A percentile compares a stretch with the other conserved stretches of the same genome.
Conservation (phyloP, 2,797 vertebrate species). For the Cygnus olor region DNA sequence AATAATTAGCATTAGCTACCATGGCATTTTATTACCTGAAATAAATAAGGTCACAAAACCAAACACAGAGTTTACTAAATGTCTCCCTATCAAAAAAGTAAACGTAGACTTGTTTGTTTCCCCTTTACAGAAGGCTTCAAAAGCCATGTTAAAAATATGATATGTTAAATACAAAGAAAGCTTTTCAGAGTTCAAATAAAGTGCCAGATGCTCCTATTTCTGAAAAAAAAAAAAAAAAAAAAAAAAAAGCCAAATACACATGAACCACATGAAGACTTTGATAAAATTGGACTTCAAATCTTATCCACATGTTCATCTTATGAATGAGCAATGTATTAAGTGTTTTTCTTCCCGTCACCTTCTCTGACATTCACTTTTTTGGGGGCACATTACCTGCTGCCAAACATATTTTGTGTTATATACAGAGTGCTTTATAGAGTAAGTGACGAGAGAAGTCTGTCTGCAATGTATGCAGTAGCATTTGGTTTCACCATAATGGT, state of each 20-base stretch:
- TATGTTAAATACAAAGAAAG: background rate
- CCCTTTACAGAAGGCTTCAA: background rate
- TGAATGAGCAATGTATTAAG: background rate
- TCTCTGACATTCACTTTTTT: background rate
- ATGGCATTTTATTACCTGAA: background rate
- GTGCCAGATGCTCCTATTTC: background rate
- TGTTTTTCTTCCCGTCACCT: conserved; percentile 1
- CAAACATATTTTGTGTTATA: background rate
- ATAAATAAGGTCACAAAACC: background rate
- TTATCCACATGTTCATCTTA: conserved; percentile 7
- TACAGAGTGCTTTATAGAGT: background rate
- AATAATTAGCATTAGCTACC: background rate
- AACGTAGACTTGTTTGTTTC: background rate
- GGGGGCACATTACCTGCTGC: background rate
- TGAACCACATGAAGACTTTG: background rate
- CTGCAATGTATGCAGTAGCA: background rate
- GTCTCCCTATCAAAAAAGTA: background rate
- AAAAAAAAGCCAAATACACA: conserved; percentile 23
- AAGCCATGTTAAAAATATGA: background rate
- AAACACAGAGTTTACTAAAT: background rate
- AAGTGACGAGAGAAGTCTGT: background rate
- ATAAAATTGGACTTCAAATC: conserved; percentile 36
- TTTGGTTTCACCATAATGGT: background rate
- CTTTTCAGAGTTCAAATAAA: conserved; percentile 5
- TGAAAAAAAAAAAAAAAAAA: background rate